Base-by-base conservation (phyloP, 2,797 vertebrate genomes). In the Eulemur rubriventer region DNA sequence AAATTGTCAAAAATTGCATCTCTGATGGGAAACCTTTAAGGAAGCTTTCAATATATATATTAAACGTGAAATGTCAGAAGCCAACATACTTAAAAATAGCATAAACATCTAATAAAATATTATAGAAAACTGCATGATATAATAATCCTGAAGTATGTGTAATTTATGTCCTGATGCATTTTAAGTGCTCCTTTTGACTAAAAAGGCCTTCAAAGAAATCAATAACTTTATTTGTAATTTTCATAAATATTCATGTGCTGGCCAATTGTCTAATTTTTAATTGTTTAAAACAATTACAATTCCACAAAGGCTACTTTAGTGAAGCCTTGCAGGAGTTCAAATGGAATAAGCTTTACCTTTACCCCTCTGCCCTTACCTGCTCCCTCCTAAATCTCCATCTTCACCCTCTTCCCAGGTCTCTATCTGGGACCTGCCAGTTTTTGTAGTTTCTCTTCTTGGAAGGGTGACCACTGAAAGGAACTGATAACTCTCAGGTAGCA, bases 151-250 rank as follows among this genome's bases (percentile, higher is more conserved):
- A 41, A 67, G 9, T 12, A 11, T 33, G 14, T 1, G 33, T n/a
- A 83, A 73, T 61, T 97, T 91, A 69, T 97, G 95, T 79, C 69
- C 30, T 90, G 76, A 88, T 14, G 89, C 55, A 83, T 95, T 94
- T 96, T 97, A 97, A 97, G 93, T 96, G 78, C 70, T 63, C 0
- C 94, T 98, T 98, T 87, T 50, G 16, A 80, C 70, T 96, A 95
- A 92, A 90, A 76, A 92, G 35, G 61, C 63, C 88, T 97, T 94
- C 93, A 41, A 97, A 98, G 89, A 94, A 90, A 97, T 96, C 94
- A 97, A 98, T 93, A 97, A 33, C 91, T 98, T 98, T 97, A 97
- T 98, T 97, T 97, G 88, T 96, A 97, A 89, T 98, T 98, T 97
- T 97, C 89, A 98, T 97, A 97, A 98, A 98, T 98, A 97, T 98